These are phyloP conservation scores for Acanthacorydalis orientalis DNA, from an alignment of 2,888 invertebrate genomes.

Conservation along the genomic window DNA sequence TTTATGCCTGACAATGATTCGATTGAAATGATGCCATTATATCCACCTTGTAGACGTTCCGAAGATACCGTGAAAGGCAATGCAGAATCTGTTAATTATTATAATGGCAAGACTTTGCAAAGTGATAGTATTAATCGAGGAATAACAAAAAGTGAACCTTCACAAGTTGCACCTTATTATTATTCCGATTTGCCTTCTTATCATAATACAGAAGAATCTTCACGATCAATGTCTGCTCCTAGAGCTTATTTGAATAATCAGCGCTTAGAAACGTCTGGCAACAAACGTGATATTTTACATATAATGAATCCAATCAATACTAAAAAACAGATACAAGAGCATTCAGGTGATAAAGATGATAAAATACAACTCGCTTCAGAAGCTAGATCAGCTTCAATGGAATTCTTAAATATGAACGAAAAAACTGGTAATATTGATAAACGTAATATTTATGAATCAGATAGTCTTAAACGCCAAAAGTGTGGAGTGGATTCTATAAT, in stretches of 20 bases:
- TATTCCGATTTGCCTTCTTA: constrained; percentile 52
- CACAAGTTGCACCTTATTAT: constrained; percentile 67
- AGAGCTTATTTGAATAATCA: constrained; percentile 45
- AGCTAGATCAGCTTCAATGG: constrained; percentile 44
- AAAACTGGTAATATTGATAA: constrained; percentile 47
- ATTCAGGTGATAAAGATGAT: constrained; percentile 17
- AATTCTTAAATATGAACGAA: constrained; percentile 46
- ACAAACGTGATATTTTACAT: constrained; percentile 50
- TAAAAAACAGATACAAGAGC: constrained; percentile 13
- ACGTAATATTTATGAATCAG: constrained; percentile 56
- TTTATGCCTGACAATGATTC: too few species aligned
- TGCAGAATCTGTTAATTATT: too few species aligned
- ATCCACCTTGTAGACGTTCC: too few species aligned
- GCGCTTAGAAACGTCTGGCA: constrained; percentile 42
- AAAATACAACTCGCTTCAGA: constrained; percentile 36
- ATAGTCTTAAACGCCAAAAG: constrained; percentile 40
- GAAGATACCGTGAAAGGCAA: too few species aligned
- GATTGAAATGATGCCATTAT: too few species aligned
- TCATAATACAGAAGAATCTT: background rate
- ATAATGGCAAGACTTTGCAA: too few species aligned
- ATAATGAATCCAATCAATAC: constrained; percentile 53
- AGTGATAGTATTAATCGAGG: too few species aligned
- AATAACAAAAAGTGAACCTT: constrained; percentile 21
- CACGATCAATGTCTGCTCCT: background rate
- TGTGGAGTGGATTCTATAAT: constrained; percentile 30